Base-by-base conservation (phyloP, 2,888 invertebrate species). In the Lithophane ornitopus region DNA sequence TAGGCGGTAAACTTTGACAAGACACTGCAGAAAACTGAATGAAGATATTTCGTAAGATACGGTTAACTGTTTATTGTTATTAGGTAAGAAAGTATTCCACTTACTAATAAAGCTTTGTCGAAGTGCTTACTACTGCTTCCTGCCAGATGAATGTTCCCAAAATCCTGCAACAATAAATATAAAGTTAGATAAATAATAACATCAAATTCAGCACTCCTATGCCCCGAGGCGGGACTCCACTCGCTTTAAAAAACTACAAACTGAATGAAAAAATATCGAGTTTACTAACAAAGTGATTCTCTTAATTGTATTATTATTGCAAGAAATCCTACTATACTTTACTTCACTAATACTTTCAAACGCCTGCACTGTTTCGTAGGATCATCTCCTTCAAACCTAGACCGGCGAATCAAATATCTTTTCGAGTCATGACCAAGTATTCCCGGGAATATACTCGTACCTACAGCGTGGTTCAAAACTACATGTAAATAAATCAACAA, bases 401-500 rank as follows among this genome's bases (percentile, higher is more conserved):
- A 46, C 28, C 14, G 9, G 14, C 11, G 1, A 49, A 52, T 46
- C 28, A 49, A 9, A 28, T 22, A 58, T 22, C 0, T 59, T 16
- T 6, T n/a, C 1, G 22, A 22, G n/a, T 28, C 19, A 28, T 26
- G 46, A 28, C 3, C 6, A 39, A 54, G 11, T 39, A 61, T 16
- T 11, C 54, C 14, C 14, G 1, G 9, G 22, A 67, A 73, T 22
- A 61, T 9, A 39, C 3, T n/a, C 41, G 8, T 46, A 52, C 34
- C 26, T 28, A 61, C 52, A 22, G 16, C 26, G 14, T 28, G 54
- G 34, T 58, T 75, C 22, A 70, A 56, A 44, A 56, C 49, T 56
- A 70, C 54, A 76, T 58, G 68, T 69, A 76, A 72, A 80, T 78
- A 87, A 80, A 80, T 78, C 70, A 70, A 76, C 58, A 63, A 59